Base-by-base conservation (phyloP, 2,113 vertebrate species). In the Calidris pygmaea region DNA sequence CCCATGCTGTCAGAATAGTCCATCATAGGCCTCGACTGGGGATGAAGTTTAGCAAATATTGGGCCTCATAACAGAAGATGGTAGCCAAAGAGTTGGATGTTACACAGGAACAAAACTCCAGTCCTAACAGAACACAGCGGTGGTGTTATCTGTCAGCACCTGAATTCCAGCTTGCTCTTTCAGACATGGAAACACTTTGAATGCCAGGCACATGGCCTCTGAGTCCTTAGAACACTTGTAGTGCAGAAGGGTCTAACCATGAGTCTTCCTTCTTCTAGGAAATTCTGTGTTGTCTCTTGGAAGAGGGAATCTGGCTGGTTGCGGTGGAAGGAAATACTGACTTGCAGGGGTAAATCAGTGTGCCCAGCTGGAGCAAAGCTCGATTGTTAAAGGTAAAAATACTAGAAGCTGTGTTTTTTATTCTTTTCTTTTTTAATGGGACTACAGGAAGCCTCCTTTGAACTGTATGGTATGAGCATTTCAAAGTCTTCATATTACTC, bases 401-500 rank as follows among this genome's bases (percentile, higher is more conserved):
- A 34, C 3, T 15, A 21, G 22, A 10, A 75, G 13, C 6, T 0
- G 0, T 52, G 8, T 26, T 91, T 82, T 74, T 45, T 4, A 24
- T 84, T 24, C 9, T n/a, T 47, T 84, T 24, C 9, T n/a, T 47
- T 79, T 75, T 65, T 50, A 60, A 5, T 65, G 53, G 30, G 73
- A 10, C 48, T 79, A 23, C 37, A 68, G 39, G 62, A 79, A 82
- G 32, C 13, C 47, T 79, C 15, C 34, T 65, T 71, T 90, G 58
- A 85, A 32, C 41, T 55, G 5, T 17, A 37, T 23, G 26, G 39
- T 45, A 59, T 23, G 67, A 34, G 9, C 34, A 35, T 87, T 78
- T 71, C 26, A 29, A 50, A 87, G 23, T 72, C 26, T 75, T 53
- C 56, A 12, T 43, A 41, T 78, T 29, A 29, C 21, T 45, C 19